These are phyloP conservation scores for Byasa hedistus DNA, from an alignment of 2,888 invertebrate species.

Conservation along the genomic window DNA sequence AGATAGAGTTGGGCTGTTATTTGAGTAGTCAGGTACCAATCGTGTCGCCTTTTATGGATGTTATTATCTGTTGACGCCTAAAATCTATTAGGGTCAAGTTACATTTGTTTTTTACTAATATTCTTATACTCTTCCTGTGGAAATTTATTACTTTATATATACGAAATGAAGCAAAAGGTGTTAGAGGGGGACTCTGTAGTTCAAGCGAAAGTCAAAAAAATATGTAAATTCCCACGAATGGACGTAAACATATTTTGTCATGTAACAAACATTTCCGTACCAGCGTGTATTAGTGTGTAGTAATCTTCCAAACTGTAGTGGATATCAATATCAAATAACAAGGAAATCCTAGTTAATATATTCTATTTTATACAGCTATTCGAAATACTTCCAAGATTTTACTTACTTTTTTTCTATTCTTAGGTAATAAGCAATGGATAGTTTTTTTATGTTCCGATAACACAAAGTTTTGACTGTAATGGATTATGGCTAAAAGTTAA, in stretches of 20 bases:
- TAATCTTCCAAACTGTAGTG: too few species aligned
- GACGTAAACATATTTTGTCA: neutral
- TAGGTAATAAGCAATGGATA: too few species aligned
- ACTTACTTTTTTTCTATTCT: too few species aligned
- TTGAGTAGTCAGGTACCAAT: slow-evolving; percentile 22
- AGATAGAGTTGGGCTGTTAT: slow-evolving; percentile 15
- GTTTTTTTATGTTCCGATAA: too few species aligned
- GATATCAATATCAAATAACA: too few species aligned
- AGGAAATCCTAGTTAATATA: too few species aligned
- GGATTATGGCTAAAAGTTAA: too few species aligned
- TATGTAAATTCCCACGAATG: neutral
- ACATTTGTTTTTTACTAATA: neutral
- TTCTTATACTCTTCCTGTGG: neutral
- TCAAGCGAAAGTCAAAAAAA: neutral
- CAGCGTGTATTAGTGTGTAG: too few species aligned
- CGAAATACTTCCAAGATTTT: too few species aligned
- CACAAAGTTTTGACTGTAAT: too few species aligned
- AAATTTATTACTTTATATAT: neutral
- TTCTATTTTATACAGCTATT: too few species aligned
- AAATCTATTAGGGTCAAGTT: slow-evolving; percentile 1
- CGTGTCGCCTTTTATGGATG: slow-evolving; percentile 19
- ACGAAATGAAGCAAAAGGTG: neutral
- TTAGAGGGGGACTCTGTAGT: neutral
- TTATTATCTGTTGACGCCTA: slow-evolving; percentile 2
- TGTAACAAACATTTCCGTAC: neutral